phyloP scores from a whole-genome alignment of 2,113 vertebrate species.

The Menidia beryllina region DNA sequence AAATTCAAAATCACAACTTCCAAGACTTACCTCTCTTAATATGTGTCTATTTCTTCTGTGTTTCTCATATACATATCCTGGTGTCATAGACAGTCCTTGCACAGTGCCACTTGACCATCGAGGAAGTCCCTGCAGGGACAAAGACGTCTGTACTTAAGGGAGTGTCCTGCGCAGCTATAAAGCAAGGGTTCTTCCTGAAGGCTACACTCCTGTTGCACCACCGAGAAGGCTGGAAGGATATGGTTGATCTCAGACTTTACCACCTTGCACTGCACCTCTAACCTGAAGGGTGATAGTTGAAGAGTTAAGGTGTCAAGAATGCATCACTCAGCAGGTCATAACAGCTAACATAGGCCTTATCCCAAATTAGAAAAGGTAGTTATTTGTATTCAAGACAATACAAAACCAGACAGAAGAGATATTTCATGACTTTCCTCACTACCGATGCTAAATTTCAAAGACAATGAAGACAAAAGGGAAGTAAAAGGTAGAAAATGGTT shows the following conservation, averaged over 20 bases:
- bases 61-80: neutral
- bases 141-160: conserved; percentile 89
- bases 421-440: conserved; percentile 18
- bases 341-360: neutral
- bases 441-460: conserved; percentile 26
- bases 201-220: conserved; percentile 88
- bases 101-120: conserved; percentile 93
- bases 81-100: conserved; percentile 90
- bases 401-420: conserved; percentile 13
- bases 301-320: neutral
- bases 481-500: neutral
- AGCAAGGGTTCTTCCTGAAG: conserved; percentile 94
- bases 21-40: neutral
- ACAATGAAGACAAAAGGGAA: neutral
- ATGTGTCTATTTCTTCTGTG: neutral
- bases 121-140: conserved; percentile 95
- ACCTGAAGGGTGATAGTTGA: conserved; percentile 78
- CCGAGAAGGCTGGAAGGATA: conserved; percentile 90
- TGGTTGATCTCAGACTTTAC: conserved; percentile 93
- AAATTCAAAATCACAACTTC: conserved; percentile 1
- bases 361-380: conserved; percentile 4
- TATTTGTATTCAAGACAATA: conserved; percentile 9
- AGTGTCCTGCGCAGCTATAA: conserved; percentile 93
- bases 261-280: conserved; percentile 91
- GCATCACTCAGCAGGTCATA: neutral